Percentiles rank a stretch among this genome's conserved stretches.
phyloP scores from a whole-genome alignment of 2,888 invertebrate species.

The Orthosia gracilis region DNA sequence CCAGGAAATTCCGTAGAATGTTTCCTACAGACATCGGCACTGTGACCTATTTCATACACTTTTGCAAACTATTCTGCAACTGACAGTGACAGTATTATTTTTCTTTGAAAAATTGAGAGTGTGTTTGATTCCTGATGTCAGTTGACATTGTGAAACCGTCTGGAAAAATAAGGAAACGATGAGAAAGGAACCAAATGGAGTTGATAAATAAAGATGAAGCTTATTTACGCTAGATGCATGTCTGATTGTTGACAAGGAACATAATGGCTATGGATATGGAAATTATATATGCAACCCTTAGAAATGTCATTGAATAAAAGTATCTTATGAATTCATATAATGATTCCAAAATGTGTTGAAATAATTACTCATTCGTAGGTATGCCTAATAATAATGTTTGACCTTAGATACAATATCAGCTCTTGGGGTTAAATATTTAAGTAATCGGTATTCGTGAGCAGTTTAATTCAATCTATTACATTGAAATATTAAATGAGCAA shows the following conservation, averaged over 20 bases:
- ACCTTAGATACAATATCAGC: conserved; percentile 61
- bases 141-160: conserved; percentile 14
- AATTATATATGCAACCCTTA: not conserved
- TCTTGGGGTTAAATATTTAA: conserved; percentile 57
- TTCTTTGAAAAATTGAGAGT: conserved; percentile 26
- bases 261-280: not conserved
- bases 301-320: not conserved
- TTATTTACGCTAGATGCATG: not conserved
- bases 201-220: not conserved
- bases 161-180: conserved; percentile 26
- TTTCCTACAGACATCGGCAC: conserved; percentile 11
- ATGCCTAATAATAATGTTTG: conserved; percentile 29
- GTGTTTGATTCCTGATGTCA: conserved; percentile 29
- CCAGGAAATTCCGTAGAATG: not conserved
- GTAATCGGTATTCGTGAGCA: conserved; percentile 37
- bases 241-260: not conserved
- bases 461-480: conserved; percentile 20
- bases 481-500: conserved; percentile 12
- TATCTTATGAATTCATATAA: not conserved
- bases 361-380: conserved; percentile 40
- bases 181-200: conserved; percentile 1
- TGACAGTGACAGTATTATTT: conserved; percentile 16
- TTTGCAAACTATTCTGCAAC: conserved; percentile 19
- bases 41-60: conserved; percentile 25
- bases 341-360: conserved; percentile 13